Evolutionary conservation across 1,140 invertebrate genomes (phyloP).

Genomic region (Ostrea edulis): DNA sequence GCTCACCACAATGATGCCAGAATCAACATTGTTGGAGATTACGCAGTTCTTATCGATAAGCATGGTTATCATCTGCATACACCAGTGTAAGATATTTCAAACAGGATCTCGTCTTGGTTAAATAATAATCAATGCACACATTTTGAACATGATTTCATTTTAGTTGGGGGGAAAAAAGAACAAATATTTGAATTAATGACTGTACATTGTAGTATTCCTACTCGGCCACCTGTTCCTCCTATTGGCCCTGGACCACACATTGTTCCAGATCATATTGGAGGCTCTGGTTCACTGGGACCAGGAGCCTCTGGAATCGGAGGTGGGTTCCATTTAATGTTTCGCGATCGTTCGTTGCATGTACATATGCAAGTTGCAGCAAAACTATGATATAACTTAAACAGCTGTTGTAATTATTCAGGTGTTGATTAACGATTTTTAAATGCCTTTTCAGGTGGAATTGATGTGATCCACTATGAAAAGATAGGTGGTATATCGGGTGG

Average conservation of each 20-base stretch:
- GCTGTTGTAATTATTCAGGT: no score
- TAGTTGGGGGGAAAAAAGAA: neutral
- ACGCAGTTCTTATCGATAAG: conserved; percentile 7
- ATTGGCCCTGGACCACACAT: conserved; percentile 40
- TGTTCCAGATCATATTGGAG: conserved; percentile 58
- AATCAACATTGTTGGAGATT: neutral
- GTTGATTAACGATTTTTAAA: neutral
- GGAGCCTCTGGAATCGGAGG: conserved; percentile 48
- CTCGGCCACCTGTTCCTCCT: conserved; percentile 18
- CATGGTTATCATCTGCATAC: neutral
- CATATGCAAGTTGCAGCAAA: neutral
- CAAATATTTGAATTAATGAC: neutral
- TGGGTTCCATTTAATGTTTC: neutral
- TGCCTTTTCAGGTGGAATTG: conserved; percentile 21
- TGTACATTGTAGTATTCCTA: conserved; percentile 2
- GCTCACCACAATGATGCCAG: conserved; percentile 12
- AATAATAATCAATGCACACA: neutral
- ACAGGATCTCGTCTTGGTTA: neutral
- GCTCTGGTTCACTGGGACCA: conserved; percentile 60
- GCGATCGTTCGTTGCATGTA: no score
- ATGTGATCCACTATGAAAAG: conserved; percentile 20
- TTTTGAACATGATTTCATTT: neutral
- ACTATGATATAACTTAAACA: no score
- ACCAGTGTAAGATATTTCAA: conserved; percentile 19
- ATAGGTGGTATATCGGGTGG: conserved; percentile 42